Percentiles rank a stretch among this genome's conserved stretches.
phyloP scores from a whole-genome alignment of 2,113 vertebrate species.

The Todiramphus chloris region DNA sequence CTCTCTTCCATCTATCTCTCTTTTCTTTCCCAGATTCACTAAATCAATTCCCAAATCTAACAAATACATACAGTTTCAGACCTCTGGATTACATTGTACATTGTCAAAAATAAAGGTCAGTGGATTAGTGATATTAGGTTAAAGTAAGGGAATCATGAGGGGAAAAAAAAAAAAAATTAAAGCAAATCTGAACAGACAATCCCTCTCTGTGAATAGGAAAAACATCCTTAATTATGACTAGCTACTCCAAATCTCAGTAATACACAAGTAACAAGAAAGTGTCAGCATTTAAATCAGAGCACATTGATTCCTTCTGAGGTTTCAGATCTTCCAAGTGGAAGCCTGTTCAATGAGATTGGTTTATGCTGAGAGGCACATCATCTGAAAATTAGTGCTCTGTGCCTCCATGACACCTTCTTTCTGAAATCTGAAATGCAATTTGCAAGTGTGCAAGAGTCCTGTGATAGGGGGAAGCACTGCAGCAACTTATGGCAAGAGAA shows the following conservation, averaged over 20 bases:
- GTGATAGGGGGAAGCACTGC: no score
- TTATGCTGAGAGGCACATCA: not conserved
- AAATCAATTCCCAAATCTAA: no score
- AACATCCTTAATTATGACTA: not conserved
- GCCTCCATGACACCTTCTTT: not conserved
- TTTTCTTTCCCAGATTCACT: not conserved
- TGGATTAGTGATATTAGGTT: not conserved
- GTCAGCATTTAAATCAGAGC: not conserved
- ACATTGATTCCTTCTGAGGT: not conserved
- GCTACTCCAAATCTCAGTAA: not conserved
- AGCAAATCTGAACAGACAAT: not conserved
- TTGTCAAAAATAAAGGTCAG: not conserved
- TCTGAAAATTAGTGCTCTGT: not conserved
- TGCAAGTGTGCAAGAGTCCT: not conserved
- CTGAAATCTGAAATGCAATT: not conserved
- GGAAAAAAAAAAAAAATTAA: not conserved
- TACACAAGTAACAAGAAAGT: not conserved
- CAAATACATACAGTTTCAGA: not conserved
- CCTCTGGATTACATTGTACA: not conserved
- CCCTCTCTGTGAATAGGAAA: not conserved
- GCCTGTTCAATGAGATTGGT: not conserved
- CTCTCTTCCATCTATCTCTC: not conserved
- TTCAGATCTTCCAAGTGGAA: not conserved
- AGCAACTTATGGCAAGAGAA: not conserved
- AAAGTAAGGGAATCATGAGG: not conserved